Base-by-base conservation (phyloP, 2,797 vertebrate species). In the Staurois parvus region DNA sequence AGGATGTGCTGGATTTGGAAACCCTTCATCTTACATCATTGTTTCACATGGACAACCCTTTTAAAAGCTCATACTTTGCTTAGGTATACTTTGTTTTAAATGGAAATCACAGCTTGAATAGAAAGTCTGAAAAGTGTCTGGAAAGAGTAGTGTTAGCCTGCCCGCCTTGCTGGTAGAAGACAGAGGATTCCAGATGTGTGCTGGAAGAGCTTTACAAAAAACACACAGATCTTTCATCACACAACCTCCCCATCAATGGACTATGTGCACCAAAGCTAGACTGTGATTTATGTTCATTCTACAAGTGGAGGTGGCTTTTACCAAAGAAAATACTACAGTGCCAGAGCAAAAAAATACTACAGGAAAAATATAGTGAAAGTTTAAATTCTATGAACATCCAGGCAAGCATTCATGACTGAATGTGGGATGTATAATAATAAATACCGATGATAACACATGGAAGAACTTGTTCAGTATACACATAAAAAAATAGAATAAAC, bases 171-270 rank as follows among this genome's bases (percentile, higher is more conserved):
- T 52, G 76, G 64, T 70, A 80, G 68, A 82, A 81, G 62, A 29
- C 62, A 45, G 37, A 82, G 80, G 32, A 82, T 66, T 64, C 80
- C 78, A 80, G 78, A 80, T 80, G 78, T 80, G 64, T 34, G 29
- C 64, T 79, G 64, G 68, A 68, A 32, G 40, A 45, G 62, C 32
- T 40, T 17, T 28, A 45, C 62, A 15, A 29, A 68, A 79, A 69
- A 37, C 64, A 34, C 42, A 34, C 42, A 56, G 67, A 70, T 56
- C 78, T 70, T 34, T 70, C 78, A 80, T 70, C 67, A 8, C 32
- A 64, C 68, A 73, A 30, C 30, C 4, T 45, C 67, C 37, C 28
- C 59, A 34, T 37, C 52, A 56, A 70, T 56, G 45, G 48, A 75
- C 72, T 66, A 37, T 68, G 76, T 45, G 76, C 62, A 79, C 24